Evolutionary conservation across 2,113 vertebrate species (phyloP).

Genomic region (Psettodes erumei): DNA sequence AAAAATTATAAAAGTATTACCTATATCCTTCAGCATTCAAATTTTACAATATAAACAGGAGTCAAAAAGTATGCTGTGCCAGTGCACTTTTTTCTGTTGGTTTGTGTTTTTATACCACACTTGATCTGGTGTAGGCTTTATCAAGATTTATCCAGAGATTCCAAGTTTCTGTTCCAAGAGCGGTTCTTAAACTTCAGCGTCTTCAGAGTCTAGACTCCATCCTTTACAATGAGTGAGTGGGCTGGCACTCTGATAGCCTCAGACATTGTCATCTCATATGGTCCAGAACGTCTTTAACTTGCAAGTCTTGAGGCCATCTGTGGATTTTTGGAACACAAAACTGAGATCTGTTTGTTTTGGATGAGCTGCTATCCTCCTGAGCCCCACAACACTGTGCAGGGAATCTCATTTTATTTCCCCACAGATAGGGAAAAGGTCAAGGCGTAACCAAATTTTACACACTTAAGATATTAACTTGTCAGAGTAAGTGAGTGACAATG

Average conservation of each 20-base stretch:
- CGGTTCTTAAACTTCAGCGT: not conserved
- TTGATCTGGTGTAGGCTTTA: not conserved
- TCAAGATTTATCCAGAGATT: not conserved
- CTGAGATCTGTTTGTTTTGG: slow-evolving; percentile 62
- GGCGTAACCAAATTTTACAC: slow-evolving; percentile 22
- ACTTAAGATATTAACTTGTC: slow-evolving; percentile 24
- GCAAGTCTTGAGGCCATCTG: slow-evolving; percentile 69
- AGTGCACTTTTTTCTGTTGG: not conserved
- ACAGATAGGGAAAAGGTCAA: slow-evolving; percentile 29
- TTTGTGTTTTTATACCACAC: slow-evolving; percentile 11
- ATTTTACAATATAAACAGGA: not conserved
- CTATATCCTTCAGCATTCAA: not conserved
- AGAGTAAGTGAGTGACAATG: slow-evolving; percentile 11
- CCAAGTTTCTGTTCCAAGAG: not conserved
- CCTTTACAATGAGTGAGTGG: slow-evolving; percentile 19
- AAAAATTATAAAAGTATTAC: not conserved
- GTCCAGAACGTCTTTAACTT: slow-evolving; percentile 65
- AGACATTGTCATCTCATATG: slow-evolving; percentile 63
- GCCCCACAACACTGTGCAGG: slow-evolving; percentile 8
- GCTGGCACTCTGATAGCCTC: slow-evolving; percentile 33
- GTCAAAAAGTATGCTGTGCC: not conserved
- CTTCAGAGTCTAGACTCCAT: slow-evolving; percentile 11
- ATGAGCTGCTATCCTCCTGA: slow-evolving; percentile 30
- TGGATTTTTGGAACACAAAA: slow-evolving; percentile 48
- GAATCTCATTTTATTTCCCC: slow-evolving; percentile 44